Base-by-base conservation (phyloP, 64 coral and sea anemone species). In the Porites australiensis region DNA sequence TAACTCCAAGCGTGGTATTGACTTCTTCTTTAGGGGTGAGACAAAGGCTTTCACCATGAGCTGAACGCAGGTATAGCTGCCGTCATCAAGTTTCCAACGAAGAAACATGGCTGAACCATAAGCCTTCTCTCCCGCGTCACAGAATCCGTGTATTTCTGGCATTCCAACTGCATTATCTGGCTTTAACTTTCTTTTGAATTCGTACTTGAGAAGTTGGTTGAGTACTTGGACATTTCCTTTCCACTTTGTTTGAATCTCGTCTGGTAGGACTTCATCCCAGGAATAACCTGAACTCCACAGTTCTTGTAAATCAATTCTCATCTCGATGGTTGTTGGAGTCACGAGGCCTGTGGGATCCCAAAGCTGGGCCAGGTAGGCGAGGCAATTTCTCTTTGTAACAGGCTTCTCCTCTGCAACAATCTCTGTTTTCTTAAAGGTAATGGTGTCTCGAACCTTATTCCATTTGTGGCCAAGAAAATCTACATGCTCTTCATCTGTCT, bases 261-360 rank as follows among this genome's bases (percentile, higher is more conserved):
- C n/a, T n/a, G n/a, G 60, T 50, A 89, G 5, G 55, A 69, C 19
- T 65, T 77, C 75, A 13, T 89, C 75, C 76, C 88, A 89, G 27
- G 73, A 68, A 58, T 79, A 79, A 50, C 88, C 88, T 79, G 44
- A 37, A 18, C 57, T 65, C 73, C 88, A 89, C 4, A 89, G 23
- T 79, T 89, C 88, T 89, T 89, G 88, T 64, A 89, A 53, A 58
- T 89, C 88, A 8, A 89, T 89, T 67, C 54, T 88, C 6, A 75
- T 44, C 58, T 88, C 72, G 20, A 79, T 89, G 47, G 88, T 89
- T 7, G 44, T 22, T 43, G 88, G 74, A 4, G 21, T 18, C 19
- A 89, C 47, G 13, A 89, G 74, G 14, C 88, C 88, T 20, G 70
- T 51, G 10, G 74, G 88, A 67, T 89, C 23, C 75, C 76, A 89